Evolutionary conservation across 2,888 invertebrate species (phyloP), one percentile per base, ranked within the genome.

Genomic region (Rhagophthalmus giganteus): DNA sequence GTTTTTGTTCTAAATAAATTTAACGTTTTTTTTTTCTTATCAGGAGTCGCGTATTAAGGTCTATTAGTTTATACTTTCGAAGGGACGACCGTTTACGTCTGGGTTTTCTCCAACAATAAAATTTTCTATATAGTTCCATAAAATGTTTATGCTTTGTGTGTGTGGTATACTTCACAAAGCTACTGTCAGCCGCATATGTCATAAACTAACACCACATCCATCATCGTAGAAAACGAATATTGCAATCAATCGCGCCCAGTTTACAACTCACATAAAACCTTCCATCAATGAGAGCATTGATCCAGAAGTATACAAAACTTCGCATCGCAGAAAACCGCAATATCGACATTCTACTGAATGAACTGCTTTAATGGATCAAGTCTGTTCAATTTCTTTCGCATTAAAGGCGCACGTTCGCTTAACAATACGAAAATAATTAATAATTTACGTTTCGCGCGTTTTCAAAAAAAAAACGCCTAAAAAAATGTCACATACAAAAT

Each of bases 121-220:
- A 50, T 50, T 46, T 45, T 46, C 46, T 35, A 34, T 42, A 47
- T 10, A 30, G 41, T 41, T 28, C 37, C 31, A 47, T 46, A 52
- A 52, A 52, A 46, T 33, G 41, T 52, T 52, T 52, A 52, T 26
- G 41, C 27, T 39, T 41, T 37, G 33, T 40, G 48, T 32, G 41
- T 40, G 47, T 40, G 40, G 41, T 41, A 37, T 38, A 52, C 47
- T 41, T 52, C 40, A n/a, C 37, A 52, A 52, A 52, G 47, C 52
- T 41, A 46, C 52, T 52, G 52, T 52, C 52, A 42, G 31, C 46
- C 46, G 32, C 53, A 53, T 39, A 47, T 53, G 48, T 48, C 53
- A 53, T 53, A 53, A 53, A 53, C 53, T 53, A 53, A 53, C 53
- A 53, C 53, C 53, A 53, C 53, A 53, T 53, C 53, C 53, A 53